Base-by-base conservation (phyloP, 2,888 invertebrate species). In the Epistrophe eligans region DNA sequence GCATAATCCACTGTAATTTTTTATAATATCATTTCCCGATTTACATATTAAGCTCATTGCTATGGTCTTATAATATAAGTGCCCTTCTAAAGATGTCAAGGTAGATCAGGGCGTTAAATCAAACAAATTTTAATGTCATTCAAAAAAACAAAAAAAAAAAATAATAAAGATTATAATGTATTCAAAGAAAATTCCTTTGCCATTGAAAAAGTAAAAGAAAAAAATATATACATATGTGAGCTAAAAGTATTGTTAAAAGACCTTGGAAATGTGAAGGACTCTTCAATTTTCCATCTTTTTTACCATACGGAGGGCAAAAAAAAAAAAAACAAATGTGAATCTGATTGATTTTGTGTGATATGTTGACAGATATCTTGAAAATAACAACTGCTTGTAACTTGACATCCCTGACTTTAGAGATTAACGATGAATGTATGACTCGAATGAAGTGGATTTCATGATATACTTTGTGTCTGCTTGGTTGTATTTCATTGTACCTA, bases 291-390 rank as follows among this genome's bases (percentile, higher is more conserved):
- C 17, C 55, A 40, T 43, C 52, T 17, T 38, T 24, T 43, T 40
- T 28, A 28, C 19, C 38, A 40, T 50, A 32, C 45, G 3, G 40
- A 38, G 55, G 70, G 67, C 11, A 48, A 48, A 8, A 32, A 17
- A 32, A 17, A 48, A 62, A 62, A 62, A 43, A 52, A 45, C 9
- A 48, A 64, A 13, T 50, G 52, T 50, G 45, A 62, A 19, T 43
- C 58, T 38, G 62, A 81, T 81, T 81, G 80, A 81, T 76, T 81
- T 67, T 70, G 32, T 70, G 32, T 67, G 76, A 70, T 74, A 67
- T 52, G 67, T 62, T 67, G 74, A 67, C 74, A 52, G 66, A 19
- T 15, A 66, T 60, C 58, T 58, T 80, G 57, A 67, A 48, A 32
- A 60, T 66, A 67, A 79, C 64, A 48, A 58, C 38, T 48, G 45